Conservation (phyloP, 2,797 vertebrate genomes). For the Gephyroberyx darwinii region DNA sequence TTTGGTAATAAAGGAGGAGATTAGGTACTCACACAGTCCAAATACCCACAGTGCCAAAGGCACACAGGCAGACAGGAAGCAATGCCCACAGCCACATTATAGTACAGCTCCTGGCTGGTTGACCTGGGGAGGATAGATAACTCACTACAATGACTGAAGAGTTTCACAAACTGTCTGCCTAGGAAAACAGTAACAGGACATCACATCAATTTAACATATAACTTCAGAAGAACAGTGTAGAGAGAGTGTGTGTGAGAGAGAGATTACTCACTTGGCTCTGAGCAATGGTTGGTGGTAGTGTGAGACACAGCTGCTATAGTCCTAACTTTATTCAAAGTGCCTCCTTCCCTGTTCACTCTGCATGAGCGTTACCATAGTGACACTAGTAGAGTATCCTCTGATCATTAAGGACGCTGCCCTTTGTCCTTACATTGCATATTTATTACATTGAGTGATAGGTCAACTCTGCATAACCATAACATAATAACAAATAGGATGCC, state of each 20-base stretch:
- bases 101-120: slow-evolving; percentile 12
- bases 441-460: neutral
- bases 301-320: neutral
- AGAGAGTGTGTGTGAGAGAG: neutral
- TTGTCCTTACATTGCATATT: slow-evolving; percentile 14
- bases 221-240: neutral
- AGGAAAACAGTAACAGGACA: neutral
- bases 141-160: neutral
- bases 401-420: slow-evolving; percentile 24
- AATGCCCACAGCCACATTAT: slow-evolving; percentile 79
- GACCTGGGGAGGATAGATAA: slow-evolving; percentile 16
- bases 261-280: slow-evolving; percentile 25
- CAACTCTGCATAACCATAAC: neutral
- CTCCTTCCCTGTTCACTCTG: neutral
- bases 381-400: slow-evolving; percentile 1
- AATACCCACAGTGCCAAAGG: slow-evolving; percentile 71
- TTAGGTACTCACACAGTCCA: slow-evolving; percentile 79
- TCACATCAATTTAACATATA: neutral
- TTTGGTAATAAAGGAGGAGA: neutral
- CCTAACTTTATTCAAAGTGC: neutral
- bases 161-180: neutral
- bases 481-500: neutral
- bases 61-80: slow-evolving; percentile 71
- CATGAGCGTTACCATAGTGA: slow-evolving; percentile 17
- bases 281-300: neutral